Evolutionary conservation across 2,113 vertebrate genomes (phyloP), one percentile per base, ranked within the genome.

Genomic region (Planiliza haematocheilus): DNA sequence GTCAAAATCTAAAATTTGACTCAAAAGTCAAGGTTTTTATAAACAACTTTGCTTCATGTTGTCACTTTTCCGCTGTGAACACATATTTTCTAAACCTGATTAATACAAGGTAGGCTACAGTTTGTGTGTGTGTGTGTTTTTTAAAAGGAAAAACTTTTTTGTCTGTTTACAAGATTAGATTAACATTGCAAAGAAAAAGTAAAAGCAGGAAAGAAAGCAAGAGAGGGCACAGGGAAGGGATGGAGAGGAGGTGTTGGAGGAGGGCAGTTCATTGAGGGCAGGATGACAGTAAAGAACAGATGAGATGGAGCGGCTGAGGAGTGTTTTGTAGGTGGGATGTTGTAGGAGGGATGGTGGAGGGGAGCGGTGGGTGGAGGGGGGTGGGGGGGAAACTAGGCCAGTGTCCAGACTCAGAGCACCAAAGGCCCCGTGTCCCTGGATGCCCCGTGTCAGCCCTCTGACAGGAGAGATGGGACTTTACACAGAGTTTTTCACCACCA

Each of bases 391-490:
- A 93, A 89, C 91, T 94, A 94, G 93, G 93, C 91, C 93, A 93
- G 83, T 93, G 92, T 93, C 92, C 92, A 91, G 88, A 90, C 89
- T 82, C 89, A 61, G 86, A 86, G 89, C 91, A 87, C 84, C 89
- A 84, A 87, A 93, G 85, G 88, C 92, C 88, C 75, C 0, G 7
- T 41, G 80, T 94, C 93, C 91, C 93, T 52, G 81, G 90, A 88
- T 87, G 88, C 88, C 80, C 86, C 61, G 73, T 91, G 92, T 93
- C 92, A 93, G 87, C 70, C 84, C 83, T 91, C 84, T 94, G 91
- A 94, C 91, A 93, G 92, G 85, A 92, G 89, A 89, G 85, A 91
- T 91, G 92, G 91, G 92, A 91, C 89, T 86, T 77, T 85, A 85
- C 81, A 89, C 84, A 81, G 89, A 90, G 89, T 88, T 91, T 92